Percentiles rank a stretch among this genome's conserved stretches.
phyloP scores from a whole-genome alignment of 2,797 vertebrate species.

The Cuniculus paca region DNA sequence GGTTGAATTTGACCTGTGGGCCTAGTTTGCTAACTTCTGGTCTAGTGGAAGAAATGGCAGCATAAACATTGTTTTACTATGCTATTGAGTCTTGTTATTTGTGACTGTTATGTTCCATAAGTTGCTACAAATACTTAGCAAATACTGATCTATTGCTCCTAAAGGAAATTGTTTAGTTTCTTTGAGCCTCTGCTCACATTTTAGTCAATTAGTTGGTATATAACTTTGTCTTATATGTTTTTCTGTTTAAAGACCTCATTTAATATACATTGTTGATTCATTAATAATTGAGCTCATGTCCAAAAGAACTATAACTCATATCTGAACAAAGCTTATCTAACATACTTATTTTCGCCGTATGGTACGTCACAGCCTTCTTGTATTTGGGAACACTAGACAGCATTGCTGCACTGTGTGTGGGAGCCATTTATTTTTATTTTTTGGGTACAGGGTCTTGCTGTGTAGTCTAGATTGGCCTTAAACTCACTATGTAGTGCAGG shows the following conservation, averaged over 20 bases:
- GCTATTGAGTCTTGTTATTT: neutral
- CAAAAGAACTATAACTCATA: neutral
- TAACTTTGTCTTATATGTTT: slow-evolving; percentile 47
- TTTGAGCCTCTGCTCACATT: neutral
- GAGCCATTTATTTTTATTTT: neutral
- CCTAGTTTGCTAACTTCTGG: neutral
- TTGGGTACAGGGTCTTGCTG: neutral
- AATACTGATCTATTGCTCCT: neutral
- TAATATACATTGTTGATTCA: neutral
- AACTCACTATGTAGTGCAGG: neutral
- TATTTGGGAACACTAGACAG: neutral
- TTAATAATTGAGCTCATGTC: neutral
- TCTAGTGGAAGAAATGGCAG: slow-evolving; percentile 10
- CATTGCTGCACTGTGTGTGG: neutral
- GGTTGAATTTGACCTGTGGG: neutral
- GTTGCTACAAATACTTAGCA: neutral
- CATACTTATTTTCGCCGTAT: neutral
- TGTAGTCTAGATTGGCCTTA: neutral
- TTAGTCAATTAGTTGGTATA: neutral
- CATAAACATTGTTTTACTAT: slow-evolving; percentile 6
- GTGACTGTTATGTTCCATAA: neutral
- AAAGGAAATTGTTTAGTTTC: slow-evolving; percentile 18
- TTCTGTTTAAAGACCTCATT: neutral
- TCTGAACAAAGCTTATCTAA: neutral
- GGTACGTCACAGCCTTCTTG: neutral